These are phyloP conservation scores for Phylloscopus trochilus DNA, from an alignment of 2,113 vertebrate genomes.

Conservation along the genomic window DNA sequence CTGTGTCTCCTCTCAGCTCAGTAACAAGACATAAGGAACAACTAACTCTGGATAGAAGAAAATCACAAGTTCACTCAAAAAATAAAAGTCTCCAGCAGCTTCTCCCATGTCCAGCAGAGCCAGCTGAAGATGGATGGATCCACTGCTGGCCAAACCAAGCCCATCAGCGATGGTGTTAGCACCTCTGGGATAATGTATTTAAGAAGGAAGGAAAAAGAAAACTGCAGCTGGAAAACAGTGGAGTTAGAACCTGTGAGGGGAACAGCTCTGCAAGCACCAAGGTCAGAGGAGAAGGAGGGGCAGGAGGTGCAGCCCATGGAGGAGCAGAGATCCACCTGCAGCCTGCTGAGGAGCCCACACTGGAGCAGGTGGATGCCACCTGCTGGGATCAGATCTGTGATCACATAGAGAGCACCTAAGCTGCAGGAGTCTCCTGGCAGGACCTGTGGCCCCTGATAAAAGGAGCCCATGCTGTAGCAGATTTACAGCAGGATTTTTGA, in stretches of 20 bases:
- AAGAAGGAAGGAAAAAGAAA: neutral
- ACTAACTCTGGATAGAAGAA: neutral
- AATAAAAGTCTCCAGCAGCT: neutral
- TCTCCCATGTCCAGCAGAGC: neutral
- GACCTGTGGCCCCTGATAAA: neutral
- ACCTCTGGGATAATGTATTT: neutral
- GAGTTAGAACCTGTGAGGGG: neutral
- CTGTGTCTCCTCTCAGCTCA: too few species aligned
- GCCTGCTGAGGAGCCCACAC: accelerated
- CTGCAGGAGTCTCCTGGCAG: neutral
- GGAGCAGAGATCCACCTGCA: neutral
- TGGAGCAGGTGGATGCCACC: neutral
- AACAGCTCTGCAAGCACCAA: neutral
- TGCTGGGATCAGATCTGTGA: neutral
- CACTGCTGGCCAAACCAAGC: accelerated
- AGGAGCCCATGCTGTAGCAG: accelerated
- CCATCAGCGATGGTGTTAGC: accelerated
- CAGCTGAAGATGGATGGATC: neutral
- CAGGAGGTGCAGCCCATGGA: neutral
- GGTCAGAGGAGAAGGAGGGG: neutral
- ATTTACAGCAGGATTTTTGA: neutral
- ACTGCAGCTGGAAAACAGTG: neutral
- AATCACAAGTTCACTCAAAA: neutral
- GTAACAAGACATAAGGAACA: neutral
- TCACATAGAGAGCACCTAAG: accelerated